Base-by-base conservation (phyloP, 2,888 invertebrate genomes). In the Apamea epomidion region DNA sequence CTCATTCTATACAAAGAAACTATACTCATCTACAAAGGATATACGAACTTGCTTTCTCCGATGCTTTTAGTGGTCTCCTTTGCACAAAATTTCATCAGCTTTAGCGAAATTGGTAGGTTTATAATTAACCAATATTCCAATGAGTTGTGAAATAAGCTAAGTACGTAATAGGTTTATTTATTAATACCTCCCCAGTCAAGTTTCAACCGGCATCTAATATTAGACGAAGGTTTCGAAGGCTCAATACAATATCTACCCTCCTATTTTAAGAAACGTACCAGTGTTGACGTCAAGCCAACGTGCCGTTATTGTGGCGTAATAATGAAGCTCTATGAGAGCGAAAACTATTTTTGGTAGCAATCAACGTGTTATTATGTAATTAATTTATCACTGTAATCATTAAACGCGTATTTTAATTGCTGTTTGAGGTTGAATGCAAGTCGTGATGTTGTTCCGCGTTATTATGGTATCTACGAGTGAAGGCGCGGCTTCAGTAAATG, bases 311-410 rank as follows among this genome's bases (percentile, higher is more conserved):
- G 62, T 87, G 83, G 80, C 82, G 84, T 84, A 89, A 87, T 83
- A 89, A 87, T 84, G 79, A 72, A 82, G 65, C 71, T 71, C 64
- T 75, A 70, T 71, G 74, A 77, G 72, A 72, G 51, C 69, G 48
- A 72, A 60, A 68, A 77, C 71, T 74, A 79, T 84, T 87, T 85
- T 79, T 81, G 80, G 74, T 83, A 86, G 70, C 80, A 82, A 84
- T 86, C 79, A 83, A 84, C 81, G 48, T 74, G 68, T 74, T 82
- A 77, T 88, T 89, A 82, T 85, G 78, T 80, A 87, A 82, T 82
- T 80, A 78, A 76, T 78, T 77, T 84, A 88, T 81, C 72, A 79
- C 74, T 78, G 67, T 81, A 68, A 74, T 81, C 62, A 88, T 88
- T 81, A 87, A 84, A 73, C 64, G 58, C 42, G 78, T 73, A 80